Evolutionary conservation across 1,140 invertebrate genomes (phyloP).

Genomic region (Penaeus indicus): DNA sequence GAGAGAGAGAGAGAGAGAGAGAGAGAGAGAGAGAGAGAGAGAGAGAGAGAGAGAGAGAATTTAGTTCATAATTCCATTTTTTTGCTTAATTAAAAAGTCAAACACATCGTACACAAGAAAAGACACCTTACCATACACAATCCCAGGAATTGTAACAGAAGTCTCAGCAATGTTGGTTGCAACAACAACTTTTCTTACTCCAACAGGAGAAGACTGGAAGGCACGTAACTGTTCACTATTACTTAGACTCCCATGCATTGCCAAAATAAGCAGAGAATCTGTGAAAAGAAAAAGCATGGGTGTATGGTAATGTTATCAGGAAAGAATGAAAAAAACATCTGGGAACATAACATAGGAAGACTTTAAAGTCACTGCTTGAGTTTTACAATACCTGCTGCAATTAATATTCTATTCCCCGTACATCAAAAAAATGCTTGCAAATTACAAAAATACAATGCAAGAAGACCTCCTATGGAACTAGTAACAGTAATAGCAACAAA

Average conservation of each 20-base stretch:
- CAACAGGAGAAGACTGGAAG: constrained; percentile 83
- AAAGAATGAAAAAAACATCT: not conserved
- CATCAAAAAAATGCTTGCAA: not conserved
- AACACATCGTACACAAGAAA: not conserved
- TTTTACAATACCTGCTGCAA: not conserved
- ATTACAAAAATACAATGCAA: not conserved
- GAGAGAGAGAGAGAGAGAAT: too few relatives aligned
- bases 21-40: too few relatives aligned
- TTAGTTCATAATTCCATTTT: too few relatives aligned
- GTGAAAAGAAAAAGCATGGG: not conserved
- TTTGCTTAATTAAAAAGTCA: constrained; percentile 24
- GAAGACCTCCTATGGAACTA: not conserved
- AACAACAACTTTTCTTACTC: constrained; percentile 89
- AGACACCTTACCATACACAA: constrained; percentile 82
- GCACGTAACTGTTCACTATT: constrained; percentile 89
- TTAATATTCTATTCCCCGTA: not conserved
- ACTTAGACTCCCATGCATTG: constrained; percentile 93
- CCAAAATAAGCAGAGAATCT: constrained; percentile 76
- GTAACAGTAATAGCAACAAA: not conserved
- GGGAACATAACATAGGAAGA: not conserved
- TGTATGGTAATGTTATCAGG: too few relatives aligned
- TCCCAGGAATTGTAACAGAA: constrained; percentile 91
- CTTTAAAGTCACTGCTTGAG: not conserved
- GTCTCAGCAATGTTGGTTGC: constrained; percentile 99
- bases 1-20: too few relatives aligned